Evolutionary conservation across 2,113 vertebrate genomes (phyloP).

Genomic region (Cyphomyrus plagiostoma): DNA sequence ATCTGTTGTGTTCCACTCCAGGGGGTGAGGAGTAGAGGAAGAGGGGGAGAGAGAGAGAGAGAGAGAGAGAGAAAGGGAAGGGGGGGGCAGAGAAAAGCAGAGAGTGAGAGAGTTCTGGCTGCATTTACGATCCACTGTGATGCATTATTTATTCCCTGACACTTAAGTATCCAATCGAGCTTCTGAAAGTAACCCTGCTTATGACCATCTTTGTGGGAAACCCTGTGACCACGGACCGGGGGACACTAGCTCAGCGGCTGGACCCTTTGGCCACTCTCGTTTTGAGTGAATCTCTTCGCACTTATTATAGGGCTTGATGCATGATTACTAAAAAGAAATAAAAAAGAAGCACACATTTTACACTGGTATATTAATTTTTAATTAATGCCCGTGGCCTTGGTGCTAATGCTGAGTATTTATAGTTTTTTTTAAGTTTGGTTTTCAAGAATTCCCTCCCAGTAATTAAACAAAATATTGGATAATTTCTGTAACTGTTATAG

Average conservation of each 20-base stretch:
- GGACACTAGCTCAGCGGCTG: constrained; percentile 17
- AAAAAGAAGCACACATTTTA: not conserved
- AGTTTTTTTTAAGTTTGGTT: not conserved
- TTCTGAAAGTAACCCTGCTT: constrained; percentile 46
- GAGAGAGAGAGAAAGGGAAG: not conserved
- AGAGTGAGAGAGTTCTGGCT: constrained; percentile 38
- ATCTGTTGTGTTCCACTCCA: constrained; percentile 33
- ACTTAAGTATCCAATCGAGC: constrained; percentile 63
- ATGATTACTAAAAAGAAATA: not conserved
- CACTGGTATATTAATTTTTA: not conserved
- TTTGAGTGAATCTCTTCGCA: not conserved
- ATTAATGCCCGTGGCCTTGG: not conserved
- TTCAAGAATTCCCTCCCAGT: not conserved
- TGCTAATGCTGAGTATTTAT: not conserved
- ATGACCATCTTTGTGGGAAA: constrained; percentile 51
- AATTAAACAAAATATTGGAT: not conserved
- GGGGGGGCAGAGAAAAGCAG: not conserved
- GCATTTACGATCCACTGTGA: constrained; percentile 54
- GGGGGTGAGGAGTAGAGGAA: constrained; percentile 32
- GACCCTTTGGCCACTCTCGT: not conserved
- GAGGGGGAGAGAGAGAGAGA: constrained; percentile 42
- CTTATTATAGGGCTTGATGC: not conserved
- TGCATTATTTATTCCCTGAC: constrained; percentile 65
- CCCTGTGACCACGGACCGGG: constrained; percentile 48
- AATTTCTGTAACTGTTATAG: not conserved